These are phyloP conservation scores for Cerceris ruficornis DNA, from an alignment of 2,888 invertebrate species.

Conservation along the genomic window DNA sequence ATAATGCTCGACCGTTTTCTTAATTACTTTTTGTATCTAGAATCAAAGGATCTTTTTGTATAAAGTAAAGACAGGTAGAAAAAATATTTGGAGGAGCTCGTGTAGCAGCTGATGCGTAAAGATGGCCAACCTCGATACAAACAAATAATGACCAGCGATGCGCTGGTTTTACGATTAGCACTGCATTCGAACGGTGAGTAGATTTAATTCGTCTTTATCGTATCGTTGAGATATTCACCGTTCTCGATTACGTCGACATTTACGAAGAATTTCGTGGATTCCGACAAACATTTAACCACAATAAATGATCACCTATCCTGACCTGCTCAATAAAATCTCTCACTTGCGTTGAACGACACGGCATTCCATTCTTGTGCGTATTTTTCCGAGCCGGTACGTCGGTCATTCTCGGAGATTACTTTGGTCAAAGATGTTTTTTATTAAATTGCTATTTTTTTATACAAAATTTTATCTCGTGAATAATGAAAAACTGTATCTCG, in stretches of 20 bases:
- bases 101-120: constrained; percentile 73
- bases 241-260: background rate
- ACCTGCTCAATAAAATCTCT: constrained; percentile 71
- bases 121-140: constrained; percentile 73
- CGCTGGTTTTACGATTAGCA: constrained; percentile 51
- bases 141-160: constrained; percentile 70
- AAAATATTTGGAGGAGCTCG: constrained; percentile 19
- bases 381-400: background rate
- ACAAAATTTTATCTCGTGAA: background rate
- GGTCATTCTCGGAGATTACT: background rate
- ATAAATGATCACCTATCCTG: constrained; percentile 63
- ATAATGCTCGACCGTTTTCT: background rate
- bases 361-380: background rate
- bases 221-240: background rate
- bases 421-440: background rate
- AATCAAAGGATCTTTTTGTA: background rate
- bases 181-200: constrained; percentile 42
- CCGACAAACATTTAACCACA: background rate
- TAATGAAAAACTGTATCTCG: background rate
- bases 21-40: background rate
- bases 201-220: background rate
- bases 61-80: constrained; percentile 7
- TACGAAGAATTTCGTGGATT: background rate
- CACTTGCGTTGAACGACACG: constrained; percentile 20
- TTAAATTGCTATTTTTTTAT: background rate